Percentiles rank a stretch among this genome's conserved stretches.
phyloP scores from a whole-genome alignment of 2,888 invertebrate species.

The Xylocampa areola region DNA sequence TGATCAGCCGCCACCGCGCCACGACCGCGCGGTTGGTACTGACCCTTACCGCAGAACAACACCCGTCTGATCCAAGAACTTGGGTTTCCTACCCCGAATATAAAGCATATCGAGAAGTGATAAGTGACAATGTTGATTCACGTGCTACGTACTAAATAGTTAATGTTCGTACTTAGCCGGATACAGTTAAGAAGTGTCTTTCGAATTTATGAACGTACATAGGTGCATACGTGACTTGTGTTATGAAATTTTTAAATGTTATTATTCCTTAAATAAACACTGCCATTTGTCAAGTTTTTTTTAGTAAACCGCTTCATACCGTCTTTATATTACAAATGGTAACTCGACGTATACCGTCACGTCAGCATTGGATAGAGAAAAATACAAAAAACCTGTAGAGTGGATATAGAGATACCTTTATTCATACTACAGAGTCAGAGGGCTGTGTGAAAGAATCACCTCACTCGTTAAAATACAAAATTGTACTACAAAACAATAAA shows the following conservation, averaged over 20 bases:
- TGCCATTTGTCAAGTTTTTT: conserved; percentile 83
- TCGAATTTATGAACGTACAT: conserved; percentile 85
- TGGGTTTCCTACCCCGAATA: conserved; percentile 70
- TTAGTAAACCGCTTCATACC: conserved; percentile 1
- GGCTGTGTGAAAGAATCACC: too few species aligned
- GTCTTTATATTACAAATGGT: too few species aligned
- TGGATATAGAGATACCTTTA: too few species aligned
- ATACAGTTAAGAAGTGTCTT: conserved; percentile 73
- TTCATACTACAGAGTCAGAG: too few species aligned
- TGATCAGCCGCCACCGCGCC: conserved; percentile 72
- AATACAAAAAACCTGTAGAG: too few species aligned
- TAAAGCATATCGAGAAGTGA: conserved; percentile 88
- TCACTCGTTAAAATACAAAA: too few species aligned
- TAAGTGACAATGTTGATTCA: conserved; percentile 78
- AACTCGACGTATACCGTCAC: too few species aligned
- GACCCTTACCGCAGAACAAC: conserved; percentile 90
- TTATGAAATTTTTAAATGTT: conserved; percentile 85
- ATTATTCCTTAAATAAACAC: conserved; percentile 87
- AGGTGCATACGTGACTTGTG: conserved; percentile 75
- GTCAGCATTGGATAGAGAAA: too few species aligned
- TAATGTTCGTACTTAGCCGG: conserved; percentile 69
- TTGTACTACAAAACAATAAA: too few species aligned
- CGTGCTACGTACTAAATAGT: conserved; percentile 73
- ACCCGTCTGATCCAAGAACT: conserved; percentile 85
- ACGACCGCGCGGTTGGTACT: conserved; percentile 86